Base-by-base conservation (phyloP, 2,888 invertebrate species). In the Tipula vernalis region DNA sequence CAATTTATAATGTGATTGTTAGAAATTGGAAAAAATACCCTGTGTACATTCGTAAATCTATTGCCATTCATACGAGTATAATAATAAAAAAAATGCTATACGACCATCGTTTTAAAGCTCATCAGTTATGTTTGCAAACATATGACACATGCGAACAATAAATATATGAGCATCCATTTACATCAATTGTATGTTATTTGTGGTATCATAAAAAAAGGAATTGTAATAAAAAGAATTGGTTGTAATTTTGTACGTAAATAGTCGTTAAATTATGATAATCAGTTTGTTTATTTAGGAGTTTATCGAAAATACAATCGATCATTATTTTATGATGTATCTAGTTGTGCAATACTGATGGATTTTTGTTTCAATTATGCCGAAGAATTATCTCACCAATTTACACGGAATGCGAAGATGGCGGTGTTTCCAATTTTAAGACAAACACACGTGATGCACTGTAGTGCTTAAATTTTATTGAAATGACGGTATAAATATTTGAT, bases 41-140 rank as follows among this genome's bases (percentile, higher is more conserved):
- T 18, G 44, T 41, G 28, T 39, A 41, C n/a, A n/a, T n/a, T n/a
- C n/a, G n/a, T n/a, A n/a, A n/a, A n/a, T 39, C 39, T 85, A 57
- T 71, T 28, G 71, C 71, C n/a, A 71, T 71, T 18, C 71, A 71
- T n/a, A 15, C 51, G 12, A 71, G 71, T 28, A 57, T 4, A 15
- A 51, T 57, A 15, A 51, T 2, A 57, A 18, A 18, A 51, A 15
- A 51, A 51, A 71, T 28, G 10, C 28, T 57, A 15, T 18, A 57
- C 5, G 28, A 86, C 86, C 86, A 44, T 28, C 36, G 28, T 86
- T 86, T 86, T 44, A 86, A 44, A 86, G 47, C 42, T 86, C 86
- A 86, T 86, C 86, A 44, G 42, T 86, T 86, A 86, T 86, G 86
- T 86, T 86, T 86, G 44, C 47, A 86, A 86, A 86, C 86, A 86